Percentiles rank a stretch among this genome's conserved stretches.
phyloP scores from a whole-genome alignment of 2,113 vertebrate genomes.

The Pseudolaguvia tuberculata region DNA sequence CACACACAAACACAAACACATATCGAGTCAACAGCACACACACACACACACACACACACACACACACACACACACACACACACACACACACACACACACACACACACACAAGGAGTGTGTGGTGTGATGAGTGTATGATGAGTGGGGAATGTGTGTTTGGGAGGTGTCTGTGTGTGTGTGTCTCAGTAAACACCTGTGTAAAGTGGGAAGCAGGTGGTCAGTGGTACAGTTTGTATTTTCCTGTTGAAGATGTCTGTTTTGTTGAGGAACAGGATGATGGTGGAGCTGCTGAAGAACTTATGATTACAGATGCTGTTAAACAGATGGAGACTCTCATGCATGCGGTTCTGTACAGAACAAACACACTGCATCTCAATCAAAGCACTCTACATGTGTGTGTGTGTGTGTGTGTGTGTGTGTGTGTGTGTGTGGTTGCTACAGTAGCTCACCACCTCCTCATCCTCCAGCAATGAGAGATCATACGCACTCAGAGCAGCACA shows the following conservation, averaged over 20 bases:
- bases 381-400: not conserved
- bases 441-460: slow-evolving; percentile 87
- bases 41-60: not conserved
- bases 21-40: too few relatives aligned
- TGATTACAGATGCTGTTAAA: slow-evolving; percentile 87
- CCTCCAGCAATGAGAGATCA: slow-evolving; percentile 94
- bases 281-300: slow-evolving; percentile 78
- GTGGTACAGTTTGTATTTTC: slow-evolving; percentile 80
- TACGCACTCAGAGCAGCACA: slow-evolving; percentile 95
- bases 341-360: slow-evolving; percentile 71
- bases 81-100: too few relatives aligned
- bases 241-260: slow-evolving; percentile 82
- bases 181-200: slow-evolving; percentile 67
- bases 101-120: not conserved
- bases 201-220: slow-evolving; percentile 80
- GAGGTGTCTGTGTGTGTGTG: not conserved
- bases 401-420: not conserved
- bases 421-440: not conserved
- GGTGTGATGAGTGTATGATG: too few relatives aligned
- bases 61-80: not conserved
- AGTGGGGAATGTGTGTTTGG: too few relatives aligned
- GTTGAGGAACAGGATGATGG: slow-evolving; percentile 82
- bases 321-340: slow-evolving; percentile 81
- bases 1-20: too few relatives aligned
- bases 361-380: not conserved